Evolutionary conservation across 2,797 vertebrate species (phyloP), one percentile per base, ranked within the genome.

Genomic region (Sebastes vulpes): DNA sequence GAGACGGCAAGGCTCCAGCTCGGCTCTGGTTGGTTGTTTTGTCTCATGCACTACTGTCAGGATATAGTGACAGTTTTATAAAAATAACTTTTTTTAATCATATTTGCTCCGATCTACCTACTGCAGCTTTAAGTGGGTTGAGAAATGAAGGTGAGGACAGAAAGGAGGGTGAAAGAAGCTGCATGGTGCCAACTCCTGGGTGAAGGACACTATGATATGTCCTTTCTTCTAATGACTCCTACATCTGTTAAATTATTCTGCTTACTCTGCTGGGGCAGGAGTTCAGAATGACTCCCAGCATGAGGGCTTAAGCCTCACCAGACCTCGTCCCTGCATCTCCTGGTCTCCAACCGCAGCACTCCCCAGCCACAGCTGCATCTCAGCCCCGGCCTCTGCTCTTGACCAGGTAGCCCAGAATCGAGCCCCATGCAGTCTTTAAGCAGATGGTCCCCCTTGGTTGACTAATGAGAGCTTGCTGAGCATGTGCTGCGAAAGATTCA

Each of bases 151-250:
- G 64, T 38, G 29, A 72, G 56, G 77, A 35, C 20, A 66, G 58
- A 59, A 35, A 53, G 32, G 20, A 42, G 7, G 65, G 53, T 12
- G 61, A 75, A 35, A 69, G 50, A 81, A 74, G 59, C 61, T 26
- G 78, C 58, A 6, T 67, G 85, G 80, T 61, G 83, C 74, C 75
- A 72, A 70, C 81, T 83, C 67, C 82, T 80, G 31, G 72, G 79
- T 87, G 81, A 91, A 93, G 89, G 90, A 90, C 87, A 83, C 65
- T n/a, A 8, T 38, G 86, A 89, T 53, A 70, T 61, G 84, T 81
- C 77, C 73, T 74, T 29, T 86, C 83, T 54, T 83, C 77, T 88
- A 89, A 88, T 85, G 83, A 92, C 77, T 89, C 75, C 75, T 84
- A 69, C 90, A 86, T 79, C 88, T 89, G 85, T 53, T 81, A 20